Evolutionary conservation across 2,113 vertebrate genomes (phyloP), one percentile per base, ranked within the genome.

Genomic region (Notarius lentiginosus): DNA sequence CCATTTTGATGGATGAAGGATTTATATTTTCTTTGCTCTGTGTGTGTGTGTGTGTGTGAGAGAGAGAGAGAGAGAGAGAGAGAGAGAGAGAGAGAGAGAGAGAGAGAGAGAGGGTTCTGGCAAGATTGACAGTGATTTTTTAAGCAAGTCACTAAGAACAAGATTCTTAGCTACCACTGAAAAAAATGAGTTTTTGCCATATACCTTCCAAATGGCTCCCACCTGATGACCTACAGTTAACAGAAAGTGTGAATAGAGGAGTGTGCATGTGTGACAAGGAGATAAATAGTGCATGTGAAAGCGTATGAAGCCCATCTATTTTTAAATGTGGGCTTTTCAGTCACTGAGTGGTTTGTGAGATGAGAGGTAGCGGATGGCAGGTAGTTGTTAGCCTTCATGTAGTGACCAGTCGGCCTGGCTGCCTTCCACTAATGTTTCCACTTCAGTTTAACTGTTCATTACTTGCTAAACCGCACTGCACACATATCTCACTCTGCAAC

Each of bases 251-350:
- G 86, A 63, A 61, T 82, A n/a, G 68, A 58, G 68, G 79, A 73
- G 60, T 58, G 63, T 81, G 86, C 72, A 79, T 55, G 47, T 75
- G 56, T 77, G 84, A 79, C 22, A 84, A 24, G 49, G 84, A 86
- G 63, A 82, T 72, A 82, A 63, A 82, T 55, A 47, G 58, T 86
- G 80, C 72, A 14, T n/a, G 24, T 55, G 27, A 53, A 77, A 89
- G 89, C 61, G 90, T 55, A 93, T 93, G 93, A 93, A 90, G 91
- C 87, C 89, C 90, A 93, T 94, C 94, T 94, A 92, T 94, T 92
- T 94, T 92, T 93, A 93, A 91, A 94, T 87, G 83, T 93, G 91
- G 92, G 86, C 86, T 92, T 86, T 61, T 82, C 41, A 73, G 80
- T 89, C 84, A 88, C 91, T 89, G 76, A 89, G 93, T 93, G 94